Percentiles rank a stretch among this genome's conserved stretches.
Evolutionary conservation across 1,140 invertebrate species (phyloP).

Genomic region (Rhopalosiphum padi): DNA sequence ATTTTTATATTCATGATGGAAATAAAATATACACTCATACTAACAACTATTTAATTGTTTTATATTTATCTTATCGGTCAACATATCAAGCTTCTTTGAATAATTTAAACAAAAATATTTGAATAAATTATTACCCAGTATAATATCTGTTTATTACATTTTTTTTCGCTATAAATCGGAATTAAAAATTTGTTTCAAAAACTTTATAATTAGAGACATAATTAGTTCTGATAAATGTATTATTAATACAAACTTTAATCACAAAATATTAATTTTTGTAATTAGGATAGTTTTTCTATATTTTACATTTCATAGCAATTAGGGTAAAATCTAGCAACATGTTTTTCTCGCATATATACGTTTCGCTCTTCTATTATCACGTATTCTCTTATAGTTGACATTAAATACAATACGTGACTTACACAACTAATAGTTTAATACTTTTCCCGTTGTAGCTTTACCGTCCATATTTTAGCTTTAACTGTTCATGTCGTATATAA

Average conservation of each 20-base stretch:
- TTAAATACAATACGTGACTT: slow-evolving; percentile 33
- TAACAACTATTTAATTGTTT: too few species aligned
- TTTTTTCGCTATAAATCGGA: not conserved
- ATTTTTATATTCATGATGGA: too few species aligned
- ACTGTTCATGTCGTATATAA: not conserved
- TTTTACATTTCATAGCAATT: not conserved
- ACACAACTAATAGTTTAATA: not conserved
- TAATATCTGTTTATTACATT: not conserved
- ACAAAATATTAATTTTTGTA: not conserved
- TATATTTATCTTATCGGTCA: too few species aligned
- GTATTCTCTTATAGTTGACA: slow-evolving; percentile 24
- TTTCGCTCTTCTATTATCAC: not conserved
- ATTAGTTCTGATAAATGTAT: not conserved
- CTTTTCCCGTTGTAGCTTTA: not conserved
- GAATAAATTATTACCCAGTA: not conserved
- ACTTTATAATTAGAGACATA: not conserved
- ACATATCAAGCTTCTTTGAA: too few species aligned
- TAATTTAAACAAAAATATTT: too few species aligned
- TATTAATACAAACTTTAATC: not conserved
- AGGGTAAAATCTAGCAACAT: not conserved
- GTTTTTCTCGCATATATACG: not conserved
- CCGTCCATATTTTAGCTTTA: not conserved
- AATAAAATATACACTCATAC: too few species aligned
- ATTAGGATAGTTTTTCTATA: not conserved
- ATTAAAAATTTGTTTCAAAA: not conserved